These are phyloP conservation scores for Chamaetylas fuelleborni DNA, from an alignment of 2,113 vertebrate species.

Conservation along the genomic window DNA sequence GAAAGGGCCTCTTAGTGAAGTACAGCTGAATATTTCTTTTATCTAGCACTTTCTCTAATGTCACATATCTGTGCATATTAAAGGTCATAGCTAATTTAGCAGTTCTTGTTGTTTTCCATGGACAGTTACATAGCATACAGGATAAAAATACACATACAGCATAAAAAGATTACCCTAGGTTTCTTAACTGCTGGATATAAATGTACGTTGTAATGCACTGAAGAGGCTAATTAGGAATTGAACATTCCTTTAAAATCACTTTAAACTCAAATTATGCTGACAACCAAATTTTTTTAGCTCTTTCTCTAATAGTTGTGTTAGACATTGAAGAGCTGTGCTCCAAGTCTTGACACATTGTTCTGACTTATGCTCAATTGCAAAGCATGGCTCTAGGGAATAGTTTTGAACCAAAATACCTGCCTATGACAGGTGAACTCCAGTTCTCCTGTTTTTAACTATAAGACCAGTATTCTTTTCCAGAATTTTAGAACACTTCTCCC, in stretches of 20 bases:
- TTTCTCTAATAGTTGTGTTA: constrained; percentile 66
- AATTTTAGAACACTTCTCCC: constrained; percentile 6
- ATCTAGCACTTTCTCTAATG: background rate
- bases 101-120: constrained; percentile 7
- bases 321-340: constrained; percentile 61
- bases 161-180: constrained; percentile 35
- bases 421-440: constrained; percentile 72
- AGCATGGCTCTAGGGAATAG: constrained; percentile 43
- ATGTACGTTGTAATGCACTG: constrained; percentile 47
- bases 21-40: background rate
- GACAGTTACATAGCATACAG: background rate
- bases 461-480: constrained; percentile 62
- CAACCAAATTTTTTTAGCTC: constrained; percentile 48
- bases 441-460: constrained; percentile 58
- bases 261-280: constrained; percentile 70
- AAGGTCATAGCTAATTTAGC: background rate
- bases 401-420: constrained; percentile 68
- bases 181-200: constrained; percentile 29
- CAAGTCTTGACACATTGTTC: constrained; percentile 58
- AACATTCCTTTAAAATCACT: constrained; percentile 59
- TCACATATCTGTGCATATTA: background rate
- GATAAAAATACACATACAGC: background rate
- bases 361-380: constrained; percentile 62
- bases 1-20: background rate
- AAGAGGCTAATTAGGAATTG: constrained; percentile 64